Evolutionary conservation across 1,140 invertebrate species (phyloP).

Genomic region (Ceratitis capitata): DNA sequence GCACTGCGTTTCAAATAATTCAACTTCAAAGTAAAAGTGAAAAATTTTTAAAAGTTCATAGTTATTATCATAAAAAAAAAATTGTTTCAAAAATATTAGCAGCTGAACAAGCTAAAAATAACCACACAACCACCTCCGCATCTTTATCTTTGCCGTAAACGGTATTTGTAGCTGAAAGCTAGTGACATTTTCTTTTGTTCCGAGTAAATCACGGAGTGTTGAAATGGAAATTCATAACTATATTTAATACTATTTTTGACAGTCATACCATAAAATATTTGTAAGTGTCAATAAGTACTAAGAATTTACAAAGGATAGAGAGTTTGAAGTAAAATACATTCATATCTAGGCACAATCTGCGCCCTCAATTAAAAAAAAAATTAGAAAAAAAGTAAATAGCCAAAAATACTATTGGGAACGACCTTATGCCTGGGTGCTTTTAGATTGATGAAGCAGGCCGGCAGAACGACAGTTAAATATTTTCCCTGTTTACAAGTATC

Average conservation of each 20-base stretch:
- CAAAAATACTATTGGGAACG: constrained; percentile 15
- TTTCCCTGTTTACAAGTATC: too few relatives aligned
- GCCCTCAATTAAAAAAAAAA: not conserved
- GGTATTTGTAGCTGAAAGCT: not conserved
- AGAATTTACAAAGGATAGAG: too few relatives aligned
- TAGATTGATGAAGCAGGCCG: not conserved
- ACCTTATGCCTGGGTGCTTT: not conserved
- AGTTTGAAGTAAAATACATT: not conserved
- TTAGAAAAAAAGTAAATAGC: constrained; percentile 1
- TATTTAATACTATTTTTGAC: not conserved
- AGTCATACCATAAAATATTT: not conserved
- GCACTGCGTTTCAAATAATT: not conserved
- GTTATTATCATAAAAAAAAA: not conserved
- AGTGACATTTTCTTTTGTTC: not conserved
- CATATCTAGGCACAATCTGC: not conserved
- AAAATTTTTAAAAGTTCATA: too few relatives aligned
- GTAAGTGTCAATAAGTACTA: too few relatives aligned
- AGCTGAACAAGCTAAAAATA: not conserved
- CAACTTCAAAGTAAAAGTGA: not conserved
- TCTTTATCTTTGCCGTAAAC: not conserved
- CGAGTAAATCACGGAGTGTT: not conserved
- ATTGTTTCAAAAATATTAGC: not conserved
- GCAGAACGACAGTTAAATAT: too few relatives aligned
- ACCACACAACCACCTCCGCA: constrained; percentile 17
- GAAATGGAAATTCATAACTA: not conserved